Percentiles rank a stretch among this genome's conserved stretches.
Conservation (phyloP, 2,797 vertebrate genomes). For the Rhyacichthys aspro region DNA sequence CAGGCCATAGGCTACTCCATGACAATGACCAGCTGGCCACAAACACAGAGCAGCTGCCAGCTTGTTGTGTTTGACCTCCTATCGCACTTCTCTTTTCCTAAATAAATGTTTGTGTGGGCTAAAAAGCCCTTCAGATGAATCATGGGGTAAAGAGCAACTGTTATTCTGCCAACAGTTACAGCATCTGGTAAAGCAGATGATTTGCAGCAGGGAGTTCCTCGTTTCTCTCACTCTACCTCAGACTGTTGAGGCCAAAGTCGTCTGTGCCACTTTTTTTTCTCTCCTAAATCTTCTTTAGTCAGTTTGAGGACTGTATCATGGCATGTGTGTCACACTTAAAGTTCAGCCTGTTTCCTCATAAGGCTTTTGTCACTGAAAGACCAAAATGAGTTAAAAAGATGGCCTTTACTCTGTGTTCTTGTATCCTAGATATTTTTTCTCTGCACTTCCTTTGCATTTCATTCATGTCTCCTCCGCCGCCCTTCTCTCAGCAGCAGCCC, state of each 20-base stretch:
- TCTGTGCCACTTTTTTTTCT: not conserved
- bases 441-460: constrained; percentile 58
- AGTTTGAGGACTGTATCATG: constrained; percentile 5
- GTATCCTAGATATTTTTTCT: constrained; percentile 33
- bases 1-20: constrained; percentile 25
- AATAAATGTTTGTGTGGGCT: constrained; percentile 61
- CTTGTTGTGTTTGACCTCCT: constrained; percentile 38
- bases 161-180: constrained; percentile 28
- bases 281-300: constrained; percentile 7
- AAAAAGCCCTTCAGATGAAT: constrained; percentile 64
- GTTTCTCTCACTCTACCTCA: constrained; percentile 23
- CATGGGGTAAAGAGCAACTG: constrained; percentile 52
- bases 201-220: constrained; percentile 54
- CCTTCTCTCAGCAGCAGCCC: not conserved
- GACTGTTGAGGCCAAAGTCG: constrained; percentile 1
- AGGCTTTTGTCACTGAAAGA: not conserved
- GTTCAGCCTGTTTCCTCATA: not conserved
- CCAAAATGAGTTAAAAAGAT: constrained; percentile 7
- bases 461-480: constrained; percentile 29
- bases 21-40: constrained; percentile 20
- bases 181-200: constrained; percentile 46
- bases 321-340: not conserved
- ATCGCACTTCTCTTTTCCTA: constrained; percentile 44
- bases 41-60: constrained; percentile 14
- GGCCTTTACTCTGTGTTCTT: constrained; percentile 5